Evolutionary conservation across 2,113 vertebrate species (phyloP), one percentile per base, ranked within the genome.

Genomic region (Mastomys coucha): DNA sequence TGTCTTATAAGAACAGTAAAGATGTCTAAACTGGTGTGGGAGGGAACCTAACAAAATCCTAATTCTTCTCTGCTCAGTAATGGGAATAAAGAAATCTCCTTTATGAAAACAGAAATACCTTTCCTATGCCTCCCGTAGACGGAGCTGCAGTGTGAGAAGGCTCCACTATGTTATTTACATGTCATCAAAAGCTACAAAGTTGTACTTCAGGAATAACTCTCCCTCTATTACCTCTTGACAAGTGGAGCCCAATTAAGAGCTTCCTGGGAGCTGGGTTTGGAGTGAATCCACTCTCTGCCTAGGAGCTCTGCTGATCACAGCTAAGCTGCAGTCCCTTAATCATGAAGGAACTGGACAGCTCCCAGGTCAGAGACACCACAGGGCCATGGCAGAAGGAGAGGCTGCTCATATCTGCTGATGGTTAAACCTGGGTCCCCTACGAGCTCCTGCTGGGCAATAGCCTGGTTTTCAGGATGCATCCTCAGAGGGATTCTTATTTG

Each of bases 171-270:
- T 95, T 97, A 93, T 87, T 94, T 94, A 93, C 42, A 53, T 28
- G 20, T 91, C 73, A 93, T 80, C 69, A 89, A 96, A 92, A 96
- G 91, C 51, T 82, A 93, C 12, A 51, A 86, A 78, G 20, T 53
- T 92, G 36, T 7, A 73, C 67, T 91, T 94, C 67, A 88, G 87
- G 84, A 95, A 60, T 78, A 89, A 88, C 12, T 91, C 78, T 97
- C 24, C 91, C 33, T 51, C 90, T 76, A 39, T 78, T 93, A 67
- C 84, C 76, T 97, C 91, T 89, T 96, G 90, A 92, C 70, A 95
- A 33, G 80, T 69, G 11, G 28, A 88, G 12, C 45, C 80, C 92
- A 94, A 9, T 95, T 91, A 97, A 76, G 51, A 95, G 49, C 60
- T 91, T 85, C 70, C 60, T 39, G 89, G 60, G 88, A 93, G 16